phyloP scores from a whole-genome alignment of 2,797 vertebrate genomes.

The Rhinichthys osculus region DNA sequence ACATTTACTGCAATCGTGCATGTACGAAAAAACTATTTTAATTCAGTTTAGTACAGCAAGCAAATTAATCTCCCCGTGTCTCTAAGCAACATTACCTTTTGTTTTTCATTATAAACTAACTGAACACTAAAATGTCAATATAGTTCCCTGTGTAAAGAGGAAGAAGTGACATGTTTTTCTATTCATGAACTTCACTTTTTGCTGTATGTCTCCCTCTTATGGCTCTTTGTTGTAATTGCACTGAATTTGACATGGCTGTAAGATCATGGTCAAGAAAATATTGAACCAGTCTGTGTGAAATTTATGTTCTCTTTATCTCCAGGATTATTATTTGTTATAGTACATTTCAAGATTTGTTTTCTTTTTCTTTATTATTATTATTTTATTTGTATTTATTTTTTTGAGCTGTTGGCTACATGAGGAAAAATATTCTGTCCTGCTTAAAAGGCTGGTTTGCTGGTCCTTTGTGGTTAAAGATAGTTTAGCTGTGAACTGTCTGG shows the following conservation, averaged over 20 bases:
- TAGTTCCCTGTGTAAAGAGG: background rate
- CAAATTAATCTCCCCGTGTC: background rate
- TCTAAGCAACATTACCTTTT: background rate
- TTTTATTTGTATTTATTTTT: background rate
- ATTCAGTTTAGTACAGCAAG: background rate
- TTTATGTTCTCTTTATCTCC: background rate
- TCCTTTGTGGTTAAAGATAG: background rate
- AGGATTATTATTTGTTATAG: background rate
- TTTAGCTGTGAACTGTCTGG: background rate
- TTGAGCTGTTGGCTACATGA: background rate
- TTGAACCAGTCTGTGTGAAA: background rate
- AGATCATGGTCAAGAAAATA: background rate
- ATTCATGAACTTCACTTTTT: background rate
- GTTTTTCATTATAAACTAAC: background rate
- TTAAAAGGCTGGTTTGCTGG: background rate
- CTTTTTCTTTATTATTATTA: background rate
- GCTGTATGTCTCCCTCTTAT: constrained; percentile 65
- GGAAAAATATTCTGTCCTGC: background rate
- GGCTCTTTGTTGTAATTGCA: constrained; percentile 61
- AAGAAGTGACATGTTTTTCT: background rate
- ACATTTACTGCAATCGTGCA: background rate
- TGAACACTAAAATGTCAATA: background rate
- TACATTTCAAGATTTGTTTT: too few relatives aligned
- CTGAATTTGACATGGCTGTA: background rate
- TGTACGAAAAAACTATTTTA: background rate